Base-by-base conservation (phyloP, 23 tunicate genomes). In the Ascidia mentula region DNA sequence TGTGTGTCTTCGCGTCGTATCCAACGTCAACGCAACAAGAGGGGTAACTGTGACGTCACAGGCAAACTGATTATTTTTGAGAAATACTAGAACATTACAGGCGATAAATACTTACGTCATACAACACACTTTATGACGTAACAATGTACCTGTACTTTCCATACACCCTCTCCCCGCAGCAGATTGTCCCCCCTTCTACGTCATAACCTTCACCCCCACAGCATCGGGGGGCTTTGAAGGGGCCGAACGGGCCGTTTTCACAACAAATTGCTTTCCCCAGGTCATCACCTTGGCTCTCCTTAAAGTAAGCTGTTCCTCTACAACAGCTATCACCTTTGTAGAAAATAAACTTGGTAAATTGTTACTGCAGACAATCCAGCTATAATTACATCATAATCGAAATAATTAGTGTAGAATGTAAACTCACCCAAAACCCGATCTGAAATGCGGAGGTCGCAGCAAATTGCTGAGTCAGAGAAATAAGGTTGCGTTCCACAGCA, bases 21-120 rank as follows among this genome's bases (percentile, higher is more conserved):
- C 98, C 98, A 0, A 39, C 71, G 36, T 88, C 90, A 36, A 88
- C 89, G 53, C 98, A 93, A 71, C 98, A 93, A 42, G 89, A 88
- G 0, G 76, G 80, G 38, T 33, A 42, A 4, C 80, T 77, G 46
- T 37, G 74, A 37, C 34, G 78, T 74, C 9, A 38, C 65, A 53
- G 13, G 65, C 24, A 5, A 6, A 53, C 7, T 53, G 65, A 42
- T 12, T 42, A n/a, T n/a, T n/a, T n/a, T n/a, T n/a, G n/a, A n/a
- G n/a, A n/a, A n/a, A n/a, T n/a, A n/a, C n/a, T n/a, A n/a, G n/a
- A n/a, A n/a, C n/a, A n/a, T n/a, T n/a, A n/a, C n/a, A n/a, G n/a
- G n/a, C n/a, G n/a, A n/a, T n/a, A n/a, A n/a, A n/a, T n/a, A n/a
- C n/a, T n/a, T n/a, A n/a, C n/a, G n/a, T n/a, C n/a, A n/a, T n/a